Conservation (phyloP, 2,797 vertebrate genomes). For the Bryconaethiops microstoma region DNA sequence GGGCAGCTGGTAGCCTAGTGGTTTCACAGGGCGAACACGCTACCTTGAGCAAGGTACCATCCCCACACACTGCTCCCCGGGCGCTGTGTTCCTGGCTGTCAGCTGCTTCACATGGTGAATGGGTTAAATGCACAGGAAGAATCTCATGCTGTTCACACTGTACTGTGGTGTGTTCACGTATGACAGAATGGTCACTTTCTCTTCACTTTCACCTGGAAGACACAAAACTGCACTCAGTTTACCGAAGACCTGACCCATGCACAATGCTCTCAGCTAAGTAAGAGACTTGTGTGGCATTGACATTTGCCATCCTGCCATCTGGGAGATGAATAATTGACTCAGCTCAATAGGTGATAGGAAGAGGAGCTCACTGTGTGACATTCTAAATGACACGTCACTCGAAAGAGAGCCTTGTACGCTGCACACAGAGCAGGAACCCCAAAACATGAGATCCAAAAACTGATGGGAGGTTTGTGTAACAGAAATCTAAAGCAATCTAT, state of each 20-base stretch:
- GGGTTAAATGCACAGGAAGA: too few relatives aligned
- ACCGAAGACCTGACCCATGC: neutral
- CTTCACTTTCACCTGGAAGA: neutral
- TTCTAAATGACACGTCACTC: constrained; percentile 62
- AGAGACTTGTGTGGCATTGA: constrained; percentile 50
- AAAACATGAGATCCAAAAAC: neutral
- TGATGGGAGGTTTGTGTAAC: neutral
- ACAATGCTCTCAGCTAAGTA: constrained; percentile 58
- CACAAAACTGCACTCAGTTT: neutral
- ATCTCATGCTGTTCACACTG: too few relatives aligned
- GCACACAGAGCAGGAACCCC: neutral
- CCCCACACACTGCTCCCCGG: too few relatives aligned
- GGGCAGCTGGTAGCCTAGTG: too few relatives aligned
- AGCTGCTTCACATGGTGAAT: too few relatives aligned
- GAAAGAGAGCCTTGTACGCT: neutral
- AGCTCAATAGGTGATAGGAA: constrained; percentile 35
- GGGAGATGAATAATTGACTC: constrained; percentile 66
- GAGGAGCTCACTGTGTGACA: constrained; percentile 54
- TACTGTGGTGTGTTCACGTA: too few relatives aligned
- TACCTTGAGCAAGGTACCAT: too few relatives aligned
- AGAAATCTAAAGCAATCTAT: neutral
- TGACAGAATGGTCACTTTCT: too few relatives aligned
- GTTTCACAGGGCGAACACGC: too few relatives aligned
- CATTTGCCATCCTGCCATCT: constrained; percentile 60
- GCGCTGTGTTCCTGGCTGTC: too few relatives aligned